These are phyloP conservation scores for Dryobotodes eremita DNA, from an alignment of 2,888 invertebrate species.

Conservation along the genomic window DNA sequence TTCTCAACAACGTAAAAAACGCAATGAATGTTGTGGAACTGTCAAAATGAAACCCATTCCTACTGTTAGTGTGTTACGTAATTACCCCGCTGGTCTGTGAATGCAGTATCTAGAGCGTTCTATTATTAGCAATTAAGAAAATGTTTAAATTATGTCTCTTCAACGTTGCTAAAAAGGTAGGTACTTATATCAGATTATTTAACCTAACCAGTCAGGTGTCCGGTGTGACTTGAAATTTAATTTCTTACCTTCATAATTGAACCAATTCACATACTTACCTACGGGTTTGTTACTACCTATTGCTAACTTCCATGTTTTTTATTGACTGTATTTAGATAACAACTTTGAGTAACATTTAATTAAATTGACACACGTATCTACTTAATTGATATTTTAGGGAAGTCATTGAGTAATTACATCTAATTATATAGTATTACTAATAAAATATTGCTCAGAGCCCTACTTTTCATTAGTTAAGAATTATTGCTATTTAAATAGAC, in stretches of 20 bases:
- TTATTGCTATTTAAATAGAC: conserved; percentile 55
- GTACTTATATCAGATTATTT: conserved; percentile 13
- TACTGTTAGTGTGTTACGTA: too few relatives aligned
- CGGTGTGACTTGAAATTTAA: conserved; percentile 30
- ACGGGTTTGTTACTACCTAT: conserved; percentile 9
- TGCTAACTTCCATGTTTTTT: conserved; percentile 32
- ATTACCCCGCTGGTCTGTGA: background rate
- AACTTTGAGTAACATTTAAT: conserved; percentile 35
- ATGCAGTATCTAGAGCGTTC: background rate
- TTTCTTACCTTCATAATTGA: conserved; percentile 16
- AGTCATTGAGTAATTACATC: conserved; percentile 56
- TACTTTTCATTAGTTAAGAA: conserved; percentile 57
- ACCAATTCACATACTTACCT: conserved; percentile 18
- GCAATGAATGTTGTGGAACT: too few relatives aligned
- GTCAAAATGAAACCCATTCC: too few relatives aligned
- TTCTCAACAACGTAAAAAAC: too few relatives aligned
- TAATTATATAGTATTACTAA: conserved; percentile 36
- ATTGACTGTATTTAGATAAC: conserved; percentile 23
- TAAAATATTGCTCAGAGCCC: conserved; percentile 54
- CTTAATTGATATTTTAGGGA: conserved; percentile 59
- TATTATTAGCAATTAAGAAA: background rate
- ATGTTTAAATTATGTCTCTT: background rate
- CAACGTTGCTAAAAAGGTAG: background rate
- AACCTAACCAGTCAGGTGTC: conserved; percentile 41
- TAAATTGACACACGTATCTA: conserved; percentile 43